These are phyloP conservation scores for Monoplex corrugatus DNA, from an alignment of 2,888 invertebrate species.

Conservation along the genomic window DNA sequence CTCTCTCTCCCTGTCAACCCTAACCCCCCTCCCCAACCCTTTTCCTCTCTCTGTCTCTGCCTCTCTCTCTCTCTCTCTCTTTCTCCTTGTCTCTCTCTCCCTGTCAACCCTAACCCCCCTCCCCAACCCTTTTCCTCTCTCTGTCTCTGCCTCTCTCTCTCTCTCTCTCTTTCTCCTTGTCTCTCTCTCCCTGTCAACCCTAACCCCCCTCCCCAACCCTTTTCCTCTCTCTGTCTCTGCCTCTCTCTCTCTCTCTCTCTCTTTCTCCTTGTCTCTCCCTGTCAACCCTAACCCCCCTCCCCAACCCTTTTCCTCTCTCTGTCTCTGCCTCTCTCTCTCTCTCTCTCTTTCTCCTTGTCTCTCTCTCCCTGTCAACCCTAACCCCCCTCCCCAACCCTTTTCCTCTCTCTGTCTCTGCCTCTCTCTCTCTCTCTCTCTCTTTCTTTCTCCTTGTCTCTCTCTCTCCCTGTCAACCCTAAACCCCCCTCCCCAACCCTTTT, in stretches of 20 bases:
- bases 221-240: neutral
- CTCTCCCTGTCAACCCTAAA: neutral
- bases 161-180: neutral
- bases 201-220: too few relatives aligned
- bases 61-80: slow-evolving; percentile 8
- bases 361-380: neutral
- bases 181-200: neutral
- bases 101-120: neutral
- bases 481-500: too few relatives aligned
- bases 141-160: neutral
- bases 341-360: neutral
- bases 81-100: neutral
- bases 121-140: neutral
- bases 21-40: neutral
- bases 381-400: neutral
- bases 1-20: neutral
- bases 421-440: slow-evolving; percentile 1
- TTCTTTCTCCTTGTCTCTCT: neutral
- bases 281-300: neutral
- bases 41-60: neutral
- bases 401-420: neutral
- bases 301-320: neutral
- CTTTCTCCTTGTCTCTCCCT: neutral
- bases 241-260: neutral
- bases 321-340: neutral